Percentiles rank a stretch among this genome's conserved stretches.
Evolutionary conservation across 2,888 invertebrate species (phyloP).

Genomic region (Sympetrum striolatum): DNA sequence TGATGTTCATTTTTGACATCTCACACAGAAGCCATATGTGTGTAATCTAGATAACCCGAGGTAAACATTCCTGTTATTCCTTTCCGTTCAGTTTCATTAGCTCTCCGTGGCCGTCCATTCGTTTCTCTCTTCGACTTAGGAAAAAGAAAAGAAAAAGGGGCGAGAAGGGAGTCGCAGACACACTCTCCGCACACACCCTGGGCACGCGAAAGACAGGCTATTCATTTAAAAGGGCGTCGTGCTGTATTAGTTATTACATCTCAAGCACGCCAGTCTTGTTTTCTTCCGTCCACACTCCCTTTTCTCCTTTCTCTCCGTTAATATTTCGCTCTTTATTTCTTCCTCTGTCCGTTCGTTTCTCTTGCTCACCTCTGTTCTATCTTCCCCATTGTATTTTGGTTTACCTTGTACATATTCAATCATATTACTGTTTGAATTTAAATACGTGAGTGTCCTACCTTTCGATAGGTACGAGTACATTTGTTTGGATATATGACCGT

Average conservation of each 20-base stretch:
- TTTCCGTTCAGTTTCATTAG: background rate
- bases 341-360: background rate
- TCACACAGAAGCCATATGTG: background rate
- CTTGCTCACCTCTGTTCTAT: background rate
- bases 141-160: background rate
- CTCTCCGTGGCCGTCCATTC: background rate
- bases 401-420: too few species aligned
- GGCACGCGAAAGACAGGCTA: background rate
- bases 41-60: background rate
- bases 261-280: background rate
- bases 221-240: slow-evolving; percentile 18
- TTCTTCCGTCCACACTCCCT: background rate
- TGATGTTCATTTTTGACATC: too few species aligned
- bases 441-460: too few species aligned
- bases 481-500: too few species aligned
- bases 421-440: too few species aligned
- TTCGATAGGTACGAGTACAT: too few species aligned
- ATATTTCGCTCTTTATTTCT: background rate
- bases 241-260: slow-evolving; percentile 1
- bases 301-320: background rate
- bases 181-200: background rate
- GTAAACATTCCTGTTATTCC: background rate
- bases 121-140: background rate
- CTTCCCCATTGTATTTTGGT: too few species aligned
- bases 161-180: background rate